A percentile compares a stretch with the other conserved stretches of the same genome.
phyloP scores from a whole-genome alignment of 2,888 invertebrate species.

The Drepana falcataria region DNA sequence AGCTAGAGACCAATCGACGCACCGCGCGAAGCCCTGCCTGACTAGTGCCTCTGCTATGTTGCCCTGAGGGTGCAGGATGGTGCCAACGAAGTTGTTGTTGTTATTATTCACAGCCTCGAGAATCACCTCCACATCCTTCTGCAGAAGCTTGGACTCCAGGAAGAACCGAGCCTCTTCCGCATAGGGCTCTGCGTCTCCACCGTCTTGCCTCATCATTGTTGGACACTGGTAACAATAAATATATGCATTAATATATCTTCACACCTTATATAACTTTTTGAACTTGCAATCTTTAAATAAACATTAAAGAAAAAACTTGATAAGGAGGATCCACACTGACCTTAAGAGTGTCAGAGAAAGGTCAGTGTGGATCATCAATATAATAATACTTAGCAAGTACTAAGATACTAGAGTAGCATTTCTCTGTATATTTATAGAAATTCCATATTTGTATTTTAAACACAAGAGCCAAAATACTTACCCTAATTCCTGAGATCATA shows the following conservation, averaged over 20 bases:
- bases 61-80: conserved; percentile 92
- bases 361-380: too few relatives aligned
- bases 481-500: conserved; percentile 96
- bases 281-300: too few relatives aligned
- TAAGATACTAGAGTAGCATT: too few relatives aligned
- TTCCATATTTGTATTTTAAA: too few relatives aligned
- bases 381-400: too few relatives aligned
- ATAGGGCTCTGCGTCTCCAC: conserved; percentile 83
- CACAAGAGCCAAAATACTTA: conserved; percentile 49
- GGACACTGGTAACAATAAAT: conserved; percentile 78
- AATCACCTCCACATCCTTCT: conserved; percentile 92
- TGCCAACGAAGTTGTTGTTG: conserved; percentile 96
- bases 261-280: too few relatives aligned
- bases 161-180: conserved; percentile 96
- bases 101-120: conserved; percentile 95
- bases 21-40: conserved; percentile 94
- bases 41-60: conserved; percentile 97
- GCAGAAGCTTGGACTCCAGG: conserved; percentile 93
- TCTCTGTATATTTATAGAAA: too few relatives aligned
- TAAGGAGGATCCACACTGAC: too few relatives aligned
- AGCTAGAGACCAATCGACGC: conserved; percentile 77
- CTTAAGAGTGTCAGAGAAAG: too few relatives aligned
- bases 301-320: too few relatives aligned
- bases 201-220: conserved; percentile 83
- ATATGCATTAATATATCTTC: neutral